Evolutionary conservation across 2,113 vertebrate species (phyloP).

Genomic region (Himantopus leucocephalus): DNA sequence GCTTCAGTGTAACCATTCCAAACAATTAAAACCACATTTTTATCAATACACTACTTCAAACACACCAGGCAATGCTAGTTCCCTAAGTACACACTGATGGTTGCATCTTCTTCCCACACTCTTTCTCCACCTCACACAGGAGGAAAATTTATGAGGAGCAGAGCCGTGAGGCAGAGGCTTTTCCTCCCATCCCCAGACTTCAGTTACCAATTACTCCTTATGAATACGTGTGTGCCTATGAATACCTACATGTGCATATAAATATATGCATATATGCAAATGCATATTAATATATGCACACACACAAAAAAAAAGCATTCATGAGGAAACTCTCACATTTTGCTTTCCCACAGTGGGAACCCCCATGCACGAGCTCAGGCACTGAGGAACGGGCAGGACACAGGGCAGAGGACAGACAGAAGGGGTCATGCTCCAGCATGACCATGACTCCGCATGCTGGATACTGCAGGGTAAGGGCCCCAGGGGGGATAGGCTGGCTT

Average conservation of each 20-base stretch:
- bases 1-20: not conserved
- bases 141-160: not conserved
- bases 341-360: not conserved
- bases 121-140: not conserved
- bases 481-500: not conserved
- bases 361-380: rapidly evolving
- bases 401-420: not conserved
- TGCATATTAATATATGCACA: not conserved
- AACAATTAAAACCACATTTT: conserved; percentile 22
- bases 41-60: not conserved
- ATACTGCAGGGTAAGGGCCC: rapidly evolving
- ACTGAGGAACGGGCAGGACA: rapidly evolving
- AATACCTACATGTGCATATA: not conserved
- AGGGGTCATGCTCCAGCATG: not conserved
- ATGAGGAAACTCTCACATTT: not conserved
- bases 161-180: not conserved
- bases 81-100: not conserved
- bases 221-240: not conserved
- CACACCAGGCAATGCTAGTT: not conserved
- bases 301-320: not conserved
- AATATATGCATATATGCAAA: not conserved
- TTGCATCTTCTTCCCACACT: not conserved
- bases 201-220: not conserved
- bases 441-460: not conserved
- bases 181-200: not conserved